Evolutionary conservation across 2,888 invertebrate genomes (phyloP), one percentile per base, ranked within the genome.

Genomic region (Chloromyia formosa): DNA sequence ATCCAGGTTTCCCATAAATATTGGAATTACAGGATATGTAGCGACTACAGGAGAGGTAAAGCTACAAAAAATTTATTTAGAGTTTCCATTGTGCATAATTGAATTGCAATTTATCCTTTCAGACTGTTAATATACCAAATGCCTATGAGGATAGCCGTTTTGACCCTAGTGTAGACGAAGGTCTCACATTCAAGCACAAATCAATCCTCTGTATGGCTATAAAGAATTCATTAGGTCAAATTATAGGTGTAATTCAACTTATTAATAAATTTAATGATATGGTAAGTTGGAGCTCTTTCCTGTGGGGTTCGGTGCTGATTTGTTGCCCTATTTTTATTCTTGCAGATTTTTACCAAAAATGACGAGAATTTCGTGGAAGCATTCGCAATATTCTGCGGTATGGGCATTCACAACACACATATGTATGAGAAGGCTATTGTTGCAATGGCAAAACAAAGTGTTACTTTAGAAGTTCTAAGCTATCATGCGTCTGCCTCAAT

Each of bases 341-440:
- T 40, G 5, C 16, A 85, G 80, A 89, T 92, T 27, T 97, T 97
- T 86, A 96, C 96, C 80, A 94, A 94, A 86, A 97, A 96, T 86
- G 97, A 97, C 84, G 96, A 97, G 86, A 96, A 97, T 86, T 94
- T 97, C 83, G 95, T 97, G 78, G 97, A 97, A 86, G 97, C 97
- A 1, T 97, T 97, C 86, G 96, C 97, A 77, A 97, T 97, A 81
- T 97, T 97, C 87, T 97, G 96, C 87, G 97, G 97, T 45, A 95
- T 97, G 93, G 97, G 97, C 73, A 96, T 97, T 77, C 95, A 97
- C 86, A 97, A 97, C 84, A 97, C 96, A 73, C 94, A 96, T 84
- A 97, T 96, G 96, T 97, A 97, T 83, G 97, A 97, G 86, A 95
- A 93, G 86, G 97, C 96, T 54, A 92, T 95, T 84, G 94, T 94